Percentiles rank a stretch among this genome's conserved stretches.
phyloP scores from a whole-genome alignment of 2,797 vertebrate genomes.

The Euphonia xanthogaster region DNA sequence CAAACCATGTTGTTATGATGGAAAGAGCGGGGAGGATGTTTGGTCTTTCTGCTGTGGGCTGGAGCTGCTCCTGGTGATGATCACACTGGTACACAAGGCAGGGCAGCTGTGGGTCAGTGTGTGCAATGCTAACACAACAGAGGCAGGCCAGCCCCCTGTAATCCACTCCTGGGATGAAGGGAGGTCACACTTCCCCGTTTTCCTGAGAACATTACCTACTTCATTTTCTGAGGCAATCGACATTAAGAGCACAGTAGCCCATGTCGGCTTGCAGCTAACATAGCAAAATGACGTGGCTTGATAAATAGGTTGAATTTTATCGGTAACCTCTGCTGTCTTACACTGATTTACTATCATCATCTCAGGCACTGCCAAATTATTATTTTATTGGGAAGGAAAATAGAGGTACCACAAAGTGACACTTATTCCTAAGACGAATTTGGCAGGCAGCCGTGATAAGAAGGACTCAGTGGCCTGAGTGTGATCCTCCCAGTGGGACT shows the following conservation, averaged over 20 bases:
- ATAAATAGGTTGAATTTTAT: conserved; percentile 68
- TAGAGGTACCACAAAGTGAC: conserved; percentile 67
- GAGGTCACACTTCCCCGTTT: neutral
- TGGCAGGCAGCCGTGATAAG: conserved; percentile 68
- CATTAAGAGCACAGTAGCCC: conserved; percentile 56
- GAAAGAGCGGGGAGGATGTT: neutral
- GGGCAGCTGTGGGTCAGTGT: neutral
- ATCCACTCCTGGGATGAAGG: neutral
- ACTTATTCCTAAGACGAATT: conserved; percentile 63
- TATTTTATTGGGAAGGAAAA: conserved; percentile 75
- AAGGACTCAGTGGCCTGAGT: conserved; percentile 46
- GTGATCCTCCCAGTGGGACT: conserved; percentile 71
- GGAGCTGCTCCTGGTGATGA: neutral
- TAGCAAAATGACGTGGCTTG: conserved; percentile 34
- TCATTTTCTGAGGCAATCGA: conserved; percentile 15
- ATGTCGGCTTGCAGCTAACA: neutral
- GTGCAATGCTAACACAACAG: neutral
- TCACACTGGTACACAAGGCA: neutral
- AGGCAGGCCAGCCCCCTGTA: neutral
- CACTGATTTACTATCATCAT: conserved; percentile 73
- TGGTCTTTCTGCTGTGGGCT: neutral
- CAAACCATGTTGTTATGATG: neutral
- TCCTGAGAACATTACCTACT: neutral
- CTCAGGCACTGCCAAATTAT: conserved; percentile 69
- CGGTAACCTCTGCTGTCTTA: conserved; percentile 60